Percentiles rank a stretch among this genome's conserved stretches.
Evolutionary conservation across 2,113 vertebrate genomes (phyloP).

Genomic region (Piprites chloris): DNA sequence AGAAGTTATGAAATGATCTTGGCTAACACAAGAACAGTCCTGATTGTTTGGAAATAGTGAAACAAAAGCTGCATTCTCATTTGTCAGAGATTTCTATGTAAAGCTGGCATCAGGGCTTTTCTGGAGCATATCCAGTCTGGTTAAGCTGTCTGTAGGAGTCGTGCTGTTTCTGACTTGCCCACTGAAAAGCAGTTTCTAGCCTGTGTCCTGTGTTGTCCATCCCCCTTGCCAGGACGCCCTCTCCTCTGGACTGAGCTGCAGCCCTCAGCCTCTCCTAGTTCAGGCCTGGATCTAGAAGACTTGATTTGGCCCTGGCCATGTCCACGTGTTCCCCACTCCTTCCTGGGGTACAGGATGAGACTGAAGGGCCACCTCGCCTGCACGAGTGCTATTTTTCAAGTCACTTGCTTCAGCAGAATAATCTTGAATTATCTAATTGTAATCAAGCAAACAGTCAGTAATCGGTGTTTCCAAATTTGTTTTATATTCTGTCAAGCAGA

Average conservation of each 20-base stretch:
- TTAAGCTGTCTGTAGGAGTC: not conserved
- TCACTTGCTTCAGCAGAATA: not conserved
- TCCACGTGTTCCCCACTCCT: accelerated
- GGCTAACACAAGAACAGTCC: not conserved
- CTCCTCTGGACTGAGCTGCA: not conserved
- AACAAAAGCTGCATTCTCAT: not conserved
- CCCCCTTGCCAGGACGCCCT: not conserved
- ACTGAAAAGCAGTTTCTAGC: not conserved
- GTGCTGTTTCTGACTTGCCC: not conserved
- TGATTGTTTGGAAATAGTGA: not conserved
- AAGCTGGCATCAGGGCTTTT: not conserved
- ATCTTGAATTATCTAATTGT: not conserved
- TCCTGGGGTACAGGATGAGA: not conserved
- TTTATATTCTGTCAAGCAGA: not conserved
- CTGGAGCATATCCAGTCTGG: not conserved
- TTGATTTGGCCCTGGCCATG: accelerated
- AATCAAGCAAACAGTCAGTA: not conserved
- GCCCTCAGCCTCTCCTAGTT: not conserved
- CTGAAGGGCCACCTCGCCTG: accelerated
- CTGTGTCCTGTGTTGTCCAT: not conserved
- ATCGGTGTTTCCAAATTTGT: not conserved
- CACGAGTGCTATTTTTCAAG: not conserved
- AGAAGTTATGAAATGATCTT: not conserved
- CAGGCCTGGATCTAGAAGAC: not conserved
- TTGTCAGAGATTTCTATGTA: not conserved